phyloP scores from a whole-genome alignment of 2,113 vertebrate genomes.

The Amphiprion ocellaris region DNA sequence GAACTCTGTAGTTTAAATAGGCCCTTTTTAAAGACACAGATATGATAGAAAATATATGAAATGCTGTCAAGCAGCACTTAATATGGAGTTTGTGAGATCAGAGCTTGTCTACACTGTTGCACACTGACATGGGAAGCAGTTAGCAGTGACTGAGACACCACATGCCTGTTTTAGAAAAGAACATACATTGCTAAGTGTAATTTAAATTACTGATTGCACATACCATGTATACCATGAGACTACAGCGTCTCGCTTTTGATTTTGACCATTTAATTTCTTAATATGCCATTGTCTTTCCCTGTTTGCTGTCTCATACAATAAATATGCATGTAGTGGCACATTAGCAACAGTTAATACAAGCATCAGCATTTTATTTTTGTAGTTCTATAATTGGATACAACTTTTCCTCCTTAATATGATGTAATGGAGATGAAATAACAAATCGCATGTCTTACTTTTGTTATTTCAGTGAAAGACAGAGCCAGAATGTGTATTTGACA shows the following conservation, averaged over 20 bases:
- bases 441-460: slow-evolving; percentile 8
- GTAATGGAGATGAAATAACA: background rate
- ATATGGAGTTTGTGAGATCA: background rate
- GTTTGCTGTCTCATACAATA: background rate
- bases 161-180: too few species aligned
- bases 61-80: background rate
- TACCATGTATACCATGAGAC: background rate
- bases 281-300: too few species aligned
- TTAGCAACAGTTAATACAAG: background rate
- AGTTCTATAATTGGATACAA: background rate
- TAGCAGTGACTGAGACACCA: too few species aligned
- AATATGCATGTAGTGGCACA: background rate
- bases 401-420: background rate
- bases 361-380: background rate
- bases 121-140: too few species aligned
- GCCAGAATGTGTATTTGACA: slow-evolving; percentile 23
- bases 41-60: background rate
- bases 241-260: background rate
- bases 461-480: slow-evolving; percentile 11
- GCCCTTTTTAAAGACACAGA: too few species aligned
- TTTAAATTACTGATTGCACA: background rate
- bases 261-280: background rate
- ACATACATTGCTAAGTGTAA: background rate
- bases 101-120: too few species aligned
- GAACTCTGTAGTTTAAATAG: background rate